Base-by-base conservation (phyloP, 2,888 invertebrate species). In the Merodon equestris region DNA sequence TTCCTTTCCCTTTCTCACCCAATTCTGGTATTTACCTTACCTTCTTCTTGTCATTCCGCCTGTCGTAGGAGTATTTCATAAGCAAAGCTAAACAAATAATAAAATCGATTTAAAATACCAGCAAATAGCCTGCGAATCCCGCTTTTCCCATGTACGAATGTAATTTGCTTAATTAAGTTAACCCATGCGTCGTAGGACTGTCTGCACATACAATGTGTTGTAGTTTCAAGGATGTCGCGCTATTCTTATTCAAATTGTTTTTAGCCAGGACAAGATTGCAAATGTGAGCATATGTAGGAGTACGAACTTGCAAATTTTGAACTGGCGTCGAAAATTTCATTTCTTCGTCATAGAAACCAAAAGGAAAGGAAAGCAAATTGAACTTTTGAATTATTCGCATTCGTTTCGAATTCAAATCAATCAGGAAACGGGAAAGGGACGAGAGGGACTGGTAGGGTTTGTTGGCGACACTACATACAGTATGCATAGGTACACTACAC, bases 151-250 rank as follows among this genome's bases (percentile, higher is more conserved):
- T 14, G 56, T 50, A 13, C 44, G 45, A 63, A 53, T 45, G 19
- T 56, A 50, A 72, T 60, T 61, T 67, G 34, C 13, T 61, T 57
- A 63, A 77, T 72, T 77, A 58, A 77, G 67, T 72, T 67, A 61
- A 27, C 38, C 50, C n/a, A n/a, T n/a, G n/a, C 42, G 18, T 61
- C 34, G 54, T 50, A 27, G 34, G 42, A 42, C 12, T 50, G 58
- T 47, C 53, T 48, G 9, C 17, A 38, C 17, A 40, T 13, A 44
- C 13, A 3, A n/a, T 34, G 9, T 60, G 47, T 51, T 54, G 3
- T 54, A 12, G 47, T 3, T 42, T 40, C 10, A 14, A 17, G 38
- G 38, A 5, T 34, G 18, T 45, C 36, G 14, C 42, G 38, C n/a
- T 10, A 19, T 71, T 60, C n/a, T 14, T 27, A 57, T 71, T 71